Conservation (phyloP, 2,888 invertebrate species). For the Shargacucullia verbasci region DNA sequence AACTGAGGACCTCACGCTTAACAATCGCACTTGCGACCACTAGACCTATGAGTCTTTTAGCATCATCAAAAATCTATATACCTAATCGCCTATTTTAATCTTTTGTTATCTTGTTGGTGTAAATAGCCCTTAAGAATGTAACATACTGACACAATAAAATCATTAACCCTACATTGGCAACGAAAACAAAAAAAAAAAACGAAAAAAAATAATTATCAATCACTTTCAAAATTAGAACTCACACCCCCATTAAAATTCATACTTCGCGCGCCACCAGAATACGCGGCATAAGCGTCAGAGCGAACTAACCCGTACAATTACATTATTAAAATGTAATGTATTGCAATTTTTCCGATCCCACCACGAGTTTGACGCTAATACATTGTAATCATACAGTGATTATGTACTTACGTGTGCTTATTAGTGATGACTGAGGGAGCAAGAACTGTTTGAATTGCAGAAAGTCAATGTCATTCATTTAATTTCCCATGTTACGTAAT, state of each 20-base stretch:
- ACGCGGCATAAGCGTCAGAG: slow-evolving; percentile 14
- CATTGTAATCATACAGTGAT: slow-evolving; percentile 51
- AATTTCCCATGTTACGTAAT: slow-evolving; percentile 9
- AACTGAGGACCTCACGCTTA: too few species aligned
- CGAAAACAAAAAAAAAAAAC: too few species aligned
- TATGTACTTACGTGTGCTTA: slow-evolving; percentile 32
- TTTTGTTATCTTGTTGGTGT: too few species aligned
- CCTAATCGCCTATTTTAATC: too few species aligned
- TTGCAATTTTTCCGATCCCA: slow-evolving; percentile 62
- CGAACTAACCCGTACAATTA: slow-evolving; percentile 48
- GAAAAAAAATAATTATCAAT: too few species aligned
- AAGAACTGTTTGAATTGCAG: slow-evolving; percentile 30
- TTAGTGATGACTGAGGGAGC: slow-evolving; percentile 23
- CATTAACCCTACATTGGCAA: too few species aligned
- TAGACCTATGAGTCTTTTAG: too few species aligned
- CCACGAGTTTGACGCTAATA: slow-evolving; percentile 42
- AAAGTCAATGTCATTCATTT: slow-evolving; percentile 7
- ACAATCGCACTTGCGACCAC: too few species aligned
- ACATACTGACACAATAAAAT: too few species aligned
- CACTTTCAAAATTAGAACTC: slow-evolving; percentile 5
- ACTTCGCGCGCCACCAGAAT: slow-evolving; percentile 2
- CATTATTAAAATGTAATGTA: slow-evolving; percentile 60
- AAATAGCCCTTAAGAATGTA: too few species aligned
- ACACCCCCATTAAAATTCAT: not conserved
- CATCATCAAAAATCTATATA: too few species aligned